A percentile compares a stretch with the other conserved stretches of the same genome.
Evolutionary conservation across 2,113 vertebrate genomes (phyloP).

Genomic region (Nothocercus nigrocapillus): DNA sequence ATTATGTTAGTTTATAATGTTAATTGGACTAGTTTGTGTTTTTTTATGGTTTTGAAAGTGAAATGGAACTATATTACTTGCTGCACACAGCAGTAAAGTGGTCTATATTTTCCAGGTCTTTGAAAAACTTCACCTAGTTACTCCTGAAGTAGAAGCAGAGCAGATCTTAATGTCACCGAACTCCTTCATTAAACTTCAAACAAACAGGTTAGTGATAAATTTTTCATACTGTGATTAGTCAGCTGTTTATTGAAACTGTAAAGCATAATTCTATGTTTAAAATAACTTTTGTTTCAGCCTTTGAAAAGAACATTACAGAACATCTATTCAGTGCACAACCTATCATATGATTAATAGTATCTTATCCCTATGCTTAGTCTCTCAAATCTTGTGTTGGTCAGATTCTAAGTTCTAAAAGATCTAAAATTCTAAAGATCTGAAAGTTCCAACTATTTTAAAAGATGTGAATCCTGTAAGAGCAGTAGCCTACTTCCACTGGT

Average conservation of each 20-base stretch:
- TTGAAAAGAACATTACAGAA: not conserved
- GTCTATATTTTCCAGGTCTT: conserved; percentile 83
- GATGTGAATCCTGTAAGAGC: not conserved
- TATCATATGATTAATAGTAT: not conserved
- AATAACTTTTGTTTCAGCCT: not conserved
- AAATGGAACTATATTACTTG: not conserved
- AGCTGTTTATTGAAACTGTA: not conserved
- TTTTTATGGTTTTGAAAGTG: not conserved
- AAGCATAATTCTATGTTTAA: not conserved
- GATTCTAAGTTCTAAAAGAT: too few species aligned
- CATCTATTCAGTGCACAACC: not conserved
- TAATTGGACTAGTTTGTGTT: not conserved
- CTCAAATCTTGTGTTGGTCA: not conserved
- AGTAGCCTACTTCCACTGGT: not conserved
- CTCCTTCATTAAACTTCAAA: conserved; percentile 79
- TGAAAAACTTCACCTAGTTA: conserved; percentile 87
- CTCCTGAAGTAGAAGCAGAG: conserved; percentile 82
- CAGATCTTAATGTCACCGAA: conserved; percentile 86
- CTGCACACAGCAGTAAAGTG: not conserved
- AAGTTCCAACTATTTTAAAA: not conserved
- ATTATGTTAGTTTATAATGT: not conserved
- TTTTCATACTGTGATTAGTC: not conserved
- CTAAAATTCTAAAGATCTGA: too few species aligned
- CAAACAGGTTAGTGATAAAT: conserved; percentile 76
- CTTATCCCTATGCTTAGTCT: not conserved